A percentile compares a stretch with the other conserved stretches of the same genome.
Evolutionary conservation across 2,888 invertebrate genomes (phyloP).

Genomic region (Thereva unica): DNA sequence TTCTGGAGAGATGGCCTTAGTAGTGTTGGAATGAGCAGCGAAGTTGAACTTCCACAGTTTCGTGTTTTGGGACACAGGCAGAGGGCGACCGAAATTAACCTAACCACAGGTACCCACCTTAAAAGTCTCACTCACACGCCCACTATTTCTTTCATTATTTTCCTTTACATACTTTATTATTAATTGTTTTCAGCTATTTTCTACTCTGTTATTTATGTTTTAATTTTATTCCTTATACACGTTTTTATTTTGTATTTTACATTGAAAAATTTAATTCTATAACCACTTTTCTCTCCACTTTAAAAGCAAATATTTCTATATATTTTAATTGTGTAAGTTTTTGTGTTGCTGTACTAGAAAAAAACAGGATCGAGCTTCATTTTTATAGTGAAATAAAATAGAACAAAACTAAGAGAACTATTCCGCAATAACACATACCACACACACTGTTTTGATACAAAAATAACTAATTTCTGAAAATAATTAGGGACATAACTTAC

Average conservation of each 20-base stretch:
- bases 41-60: conserved; percentile 96
- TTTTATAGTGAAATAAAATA: conserved; percentile 18
- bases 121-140: conserved; percentile 41
- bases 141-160: conserved; percentile 27
- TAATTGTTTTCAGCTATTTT: conserved; percentile 11
- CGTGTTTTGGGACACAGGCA: conserved; percentile 95
- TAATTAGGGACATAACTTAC: no score
- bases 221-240: conserved; percentile 6
- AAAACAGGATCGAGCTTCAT: conserved; percentile 15
- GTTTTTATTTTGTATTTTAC: conserved; percentile 8
- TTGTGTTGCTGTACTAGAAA: conserved; percentile 13
- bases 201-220: conserved; percentile 18
- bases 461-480: no score
- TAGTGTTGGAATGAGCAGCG: conserved; percentile 93
- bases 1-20: conserved; percentile 91
- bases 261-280: conserved; percentile 23
- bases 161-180: conserved; percentile 28
- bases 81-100: conserved; percentile 90
- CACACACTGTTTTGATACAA: no score
- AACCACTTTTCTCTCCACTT: conserved; percentile 19
- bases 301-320: conserved; percentile 19
- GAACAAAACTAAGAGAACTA: neutral
- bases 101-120: conserved; percentile 87
- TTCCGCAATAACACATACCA: no score
- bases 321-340: neutral